A percentile compares a stretch with the other conserved stretches of the same genome.
Conservation (phyloP, 2,888 invertebrate species). For the Salpingus planirostris region DNA sequence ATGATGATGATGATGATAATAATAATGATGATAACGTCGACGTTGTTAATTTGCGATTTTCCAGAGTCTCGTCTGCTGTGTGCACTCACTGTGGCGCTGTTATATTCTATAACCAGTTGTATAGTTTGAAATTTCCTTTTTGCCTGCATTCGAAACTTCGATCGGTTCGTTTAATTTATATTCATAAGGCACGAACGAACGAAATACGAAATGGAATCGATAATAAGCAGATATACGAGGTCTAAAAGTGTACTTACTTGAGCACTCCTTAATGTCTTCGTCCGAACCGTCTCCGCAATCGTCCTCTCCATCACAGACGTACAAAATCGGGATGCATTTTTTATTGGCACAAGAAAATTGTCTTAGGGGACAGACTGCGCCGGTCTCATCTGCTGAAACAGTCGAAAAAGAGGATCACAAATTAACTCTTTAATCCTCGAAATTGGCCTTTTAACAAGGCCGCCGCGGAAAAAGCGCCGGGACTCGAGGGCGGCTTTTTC, state of each 20-base stretch:
- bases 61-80: too few relatives aligned
- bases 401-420: conserved; percentile 22
- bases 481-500: too few relatives aligned
- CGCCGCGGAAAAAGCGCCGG: not conserved
- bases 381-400: too few relatives aligned
- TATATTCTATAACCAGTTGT: not conserved
- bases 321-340: conserved; percentile 66
- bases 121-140: too few relatives aligned
- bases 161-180: conserved; percentile 12
- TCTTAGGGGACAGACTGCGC: conserved; percentile 48
- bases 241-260: conserved; percentile 50
- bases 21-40: too few relatives aligned
- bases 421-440: conserved; percentile 3
- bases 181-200: conserved; percentile 10
- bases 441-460: not conserved
- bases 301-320: conserved; percentile 68
- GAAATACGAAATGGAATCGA: conserved; percentile 8
- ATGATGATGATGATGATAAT: too few relatives aligned
- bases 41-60: too few relatives aligned
- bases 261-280: conserved; percentile 63
- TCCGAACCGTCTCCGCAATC: conserved; percentile 81
- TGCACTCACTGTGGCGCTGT: too few relatives aligned
- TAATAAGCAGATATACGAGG: conserved; percentile 1
- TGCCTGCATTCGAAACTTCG: too few relatives aligned
- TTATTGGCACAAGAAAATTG: conserved; percentile 69